Conservation (phyloP, 2,888 invertebrate species). For the Priocnemis perturbator region DNA sequence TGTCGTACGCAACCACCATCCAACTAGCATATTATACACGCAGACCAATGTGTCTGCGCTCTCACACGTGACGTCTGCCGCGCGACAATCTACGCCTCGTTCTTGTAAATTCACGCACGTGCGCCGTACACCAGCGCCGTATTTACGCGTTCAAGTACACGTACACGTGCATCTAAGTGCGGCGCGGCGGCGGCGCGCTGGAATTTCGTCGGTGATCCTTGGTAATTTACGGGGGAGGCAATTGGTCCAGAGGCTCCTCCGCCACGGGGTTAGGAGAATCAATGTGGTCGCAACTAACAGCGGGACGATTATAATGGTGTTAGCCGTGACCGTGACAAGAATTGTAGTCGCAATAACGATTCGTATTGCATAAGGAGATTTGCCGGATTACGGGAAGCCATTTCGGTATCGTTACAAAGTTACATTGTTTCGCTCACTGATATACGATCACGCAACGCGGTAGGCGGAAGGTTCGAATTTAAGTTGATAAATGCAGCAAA, state of each 20-base stretch:
- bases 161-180: conserved; percentile 52
- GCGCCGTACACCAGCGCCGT: conserved; percentile 27
- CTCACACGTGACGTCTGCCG: conserved; percentile 22
- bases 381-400: no score
- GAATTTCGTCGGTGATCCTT: conserved; percentile 49
- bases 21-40: no score
- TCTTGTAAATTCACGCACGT: conserved; percentile 45
- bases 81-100: conserved; percentile 4
- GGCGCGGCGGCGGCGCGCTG: conserved; percentile 35
- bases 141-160: conserved; percentile 47
- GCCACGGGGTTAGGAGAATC: not conserved
- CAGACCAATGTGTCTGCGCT: not conserved
- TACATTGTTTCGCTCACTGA: no score
- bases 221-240: conserved; percentile 53
- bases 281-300: not conserved
- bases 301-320: no score
- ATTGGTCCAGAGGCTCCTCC: conserved; percentile 44
- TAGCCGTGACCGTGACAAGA: no score
- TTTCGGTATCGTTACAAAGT: no score
- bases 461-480: no score
- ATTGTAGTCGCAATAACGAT: no score
- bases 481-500: no score
- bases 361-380: no score
- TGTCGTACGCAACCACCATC: no score
- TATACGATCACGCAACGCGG: no score